Conservation (phyloP, 2,888 invertebrate genomes). For the Cistogaster globosa region DNA sequence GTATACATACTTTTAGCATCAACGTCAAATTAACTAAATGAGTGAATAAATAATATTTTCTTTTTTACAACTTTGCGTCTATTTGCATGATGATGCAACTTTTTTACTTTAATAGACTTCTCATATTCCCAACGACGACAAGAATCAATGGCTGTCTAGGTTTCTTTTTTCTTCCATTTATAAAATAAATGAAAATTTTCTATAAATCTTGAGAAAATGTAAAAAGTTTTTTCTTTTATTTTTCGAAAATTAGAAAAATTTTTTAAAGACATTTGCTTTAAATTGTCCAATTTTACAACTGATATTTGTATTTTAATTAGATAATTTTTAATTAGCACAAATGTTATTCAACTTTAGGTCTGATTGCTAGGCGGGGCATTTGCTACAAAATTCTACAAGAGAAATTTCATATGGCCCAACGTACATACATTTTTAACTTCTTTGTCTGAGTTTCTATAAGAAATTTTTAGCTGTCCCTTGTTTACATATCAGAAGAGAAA, state of each 20-base stretch:
- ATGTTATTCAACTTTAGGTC: no score
- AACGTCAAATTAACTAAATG: slow-evolving; percentile 49
- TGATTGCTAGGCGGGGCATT: no score
- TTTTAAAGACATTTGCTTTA: slow-evolving; percentile 19
- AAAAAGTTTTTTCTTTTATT: background rate
- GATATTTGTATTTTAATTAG: background rate
- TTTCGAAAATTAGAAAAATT: slow-evolving; percentile 19
- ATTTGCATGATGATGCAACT: slow-evolving; percentile 26
- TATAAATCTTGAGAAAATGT: slow-evolving; percentile 11
- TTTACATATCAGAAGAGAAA: no score
- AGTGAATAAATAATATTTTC: slow-evolving; percentile 60
- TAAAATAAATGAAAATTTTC: slow-evolving; percentile 44
- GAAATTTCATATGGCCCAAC: no score
- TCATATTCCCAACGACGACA: slow-evolving; percentile 5
- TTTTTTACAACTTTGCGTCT: background rate
- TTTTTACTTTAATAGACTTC: background rate
- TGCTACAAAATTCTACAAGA: no score
- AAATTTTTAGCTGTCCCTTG: no score
- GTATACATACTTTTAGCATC: slow-evolving; percentile 1
- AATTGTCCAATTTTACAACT: slow-evolving; percentile 8
- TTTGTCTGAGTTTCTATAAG: no score
- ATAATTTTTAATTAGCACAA: no score
- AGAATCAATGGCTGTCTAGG: slow-evolving; percentile 38
- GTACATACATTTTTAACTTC: no score
- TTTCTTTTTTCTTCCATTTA: slow-evolving; percentile 21